Percentiles rank a stretch among this genome's conserved stretches.
Evolutionary conservation across 2,888 invertebrate species (phyloP).

Genomic region (Spisula subtruncata): DNA sequence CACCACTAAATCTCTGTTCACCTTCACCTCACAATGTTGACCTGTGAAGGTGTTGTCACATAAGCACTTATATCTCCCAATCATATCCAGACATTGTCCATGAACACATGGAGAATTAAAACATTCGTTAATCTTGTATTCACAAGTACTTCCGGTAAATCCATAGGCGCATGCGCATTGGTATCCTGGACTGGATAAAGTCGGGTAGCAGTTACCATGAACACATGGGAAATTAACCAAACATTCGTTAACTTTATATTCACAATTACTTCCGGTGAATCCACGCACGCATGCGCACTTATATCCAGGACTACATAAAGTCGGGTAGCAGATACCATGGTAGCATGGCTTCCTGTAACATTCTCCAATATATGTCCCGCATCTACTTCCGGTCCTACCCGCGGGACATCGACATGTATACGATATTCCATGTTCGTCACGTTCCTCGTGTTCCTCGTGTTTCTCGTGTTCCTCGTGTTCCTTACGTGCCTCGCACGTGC

Average conservation of each 20-base stretch:
- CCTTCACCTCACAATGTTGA: slow-evolving; percentile 35
- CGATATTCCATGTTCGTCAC: slow-evolving; percentile 5
- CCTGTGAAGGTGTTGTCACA: slow-evolving; percentile 47
- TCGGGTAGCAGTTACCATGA: slow-evolving; percentile 49
- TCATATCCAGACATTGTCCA: slow-evolving; percentile 52
- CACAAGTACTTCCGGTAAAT: slow-evolving; percentile 57
- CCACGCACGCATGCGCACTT: slow-evolving; percentile 51
- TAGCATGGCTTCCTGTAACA: slow-evolving; percentile 54
- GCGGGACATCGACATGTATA: slow-evolving; percentile 49
- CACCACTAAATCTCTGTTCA: neutral
- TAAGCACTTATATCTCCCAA: slow-evolving; percentile 53
- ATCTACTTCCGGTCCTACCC: slow-evolving; percentile 43
- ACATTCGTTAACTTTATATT: slow-evolving; percentile 64
- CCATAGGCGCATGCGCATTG: slow-evolving; percentile 51
- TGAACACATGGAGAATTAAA: slow-evolving; percentile 56
- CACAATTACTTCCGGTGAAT: slow-evolving; percentile 58
- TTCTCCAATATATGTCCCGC: slow-evolving; percentile 52
- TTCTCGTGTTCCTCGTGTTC: too few species aligned
- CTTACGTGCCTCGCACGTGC: slow-evolving; percentile 33
- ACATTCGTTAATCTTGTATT: slow-evolving; percentile 64
- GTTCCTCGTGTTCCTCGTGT: too few species aligned
- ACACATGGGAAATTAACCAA: slow-evolving; percentile 55
- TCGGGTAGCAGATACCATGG: slow-evolving; percentile 50
- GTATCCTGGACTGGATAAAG: slow-evolving; percentile 36
- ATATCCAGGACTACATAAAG: slow-evolving; percentile 33